Conservation (phyloP, 2,888 invertebrate species). For the Miltochrista miniata region DNA sequence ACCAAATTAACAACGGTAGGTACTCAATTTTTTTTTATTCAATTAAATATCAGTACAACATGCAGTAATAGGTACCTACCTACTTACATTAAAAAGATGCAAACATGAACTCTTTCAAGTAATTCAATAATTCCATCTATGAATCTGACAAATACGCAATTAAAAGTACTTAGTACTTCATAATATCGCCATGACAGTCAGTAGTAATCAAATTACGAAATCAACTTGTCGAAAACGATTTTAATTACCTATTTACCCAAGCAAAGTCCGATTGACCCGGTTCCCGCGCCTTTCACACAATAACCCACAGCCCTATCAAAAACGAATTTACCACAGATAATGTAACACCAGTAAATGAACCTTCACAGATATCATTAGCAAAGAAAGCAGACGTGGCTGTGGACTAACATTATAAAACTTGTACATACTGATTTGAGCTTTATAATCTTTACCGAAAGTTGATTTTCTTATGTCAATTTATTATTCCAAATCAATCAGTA, state of each 20-base stretch:
- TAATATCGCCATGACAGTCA: no score
- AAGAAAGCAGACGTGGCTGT: constrained; percentile 57
- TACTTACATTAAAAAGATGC: no score
- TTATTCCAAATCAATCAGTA: constrained; percentile 39
- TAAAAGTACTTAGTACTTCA: no score
- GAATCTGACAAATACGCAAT: no score
- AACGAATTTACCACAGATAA: constrained; percentile 55
- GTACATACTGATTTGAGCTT: constrained; percentile 19
- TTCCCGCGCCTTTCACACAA: constrained; percentile 24
- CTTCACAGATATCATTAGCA: constrained; percentile 58
- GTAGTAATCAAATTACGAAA: constrained; percentile 5
- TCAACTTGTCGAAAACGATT: constrained; percentile 4
- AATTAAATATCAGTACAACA: no score
- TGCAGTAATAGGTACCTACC: no score
- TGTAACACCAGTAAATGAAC: constrained; percentile 50
- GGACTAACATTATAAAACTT: constrained; percentile 36
- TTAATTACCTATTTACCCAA: constrained; percentile 25
- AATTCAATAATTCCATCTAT: no score
- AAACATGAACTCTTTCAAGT: no score
- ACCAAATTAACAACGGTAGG: no score
- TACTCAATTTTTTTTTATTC: no score
- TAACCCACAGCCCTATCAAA: constrained; percentile 52
- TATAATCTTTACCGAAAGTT: constrained; percentile 15
- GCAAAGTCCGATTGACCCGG: constrained; percentile 23
- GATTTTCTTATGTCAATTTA: constrained; percentile 30